Evolutionary conservation across 1,140 invertebrate genomes (phyloP).

Genomic region (Antheraea mylitta): DNA sequence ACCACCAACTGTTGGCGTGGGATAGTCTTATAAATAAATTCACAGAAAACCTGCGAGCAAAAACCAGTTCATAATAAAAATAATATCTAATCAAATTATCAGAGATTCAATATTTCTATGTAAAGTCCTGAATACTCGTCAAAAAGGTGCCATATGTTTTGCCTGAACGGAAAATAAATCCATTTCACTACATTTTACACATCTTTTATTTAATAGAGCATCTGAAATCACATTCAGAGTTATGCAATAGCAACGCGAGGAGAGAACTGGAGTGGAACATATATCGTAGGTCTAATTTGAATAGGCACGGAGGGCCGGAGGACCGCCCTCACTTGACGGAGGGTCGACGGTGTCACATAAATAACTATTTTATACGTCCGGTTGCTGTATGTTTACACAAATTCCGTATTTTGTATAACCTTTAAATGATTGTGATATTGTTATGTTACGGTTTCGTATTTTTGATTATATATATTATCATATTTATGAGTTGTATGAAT

Average conservation of each 20-base stretch:
- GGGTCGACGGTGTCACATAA: slow-evolving; percentile 45
- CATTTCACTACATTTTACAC: slow-evolving; percentile 13
- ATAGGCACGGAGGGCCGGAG: slow-evolving; percentile 37
- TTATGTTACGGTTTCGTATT: not conserved
- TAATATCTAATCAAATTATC: too few relatives aligned
- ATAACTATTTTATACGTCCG: slow-evolving; percentile 48
- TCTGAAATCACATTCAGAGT: slow-evolving; percentile 39
- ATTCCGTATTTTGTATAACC: not conserved
- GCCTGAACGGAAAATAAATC: not conserved
- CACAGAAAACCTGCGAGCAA: too few relatives aligned
- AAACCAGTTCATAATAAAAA: too few relatives aligned
- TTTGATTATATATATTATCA: not conserved
- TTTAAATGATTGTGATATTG: not conserved
- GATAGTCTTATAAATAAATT: too few relatives aligned
- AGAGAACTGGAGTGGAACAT: slow-evolving; percentile 31
- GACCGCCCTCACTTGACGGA: slow-evolving; percentile 33
- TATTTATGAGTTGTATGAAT: not conserved
- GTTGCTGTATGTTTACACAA: slow-evolving; percentile 30
- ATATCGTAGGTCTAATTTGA: slow-evolving; percentile 45
- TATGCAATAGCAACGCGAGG: slow-evolving; percentile 31
- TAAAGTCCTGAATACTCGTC: too few relatives aligned
- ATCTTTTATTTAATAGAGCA: slow-evolving; percentile 36
- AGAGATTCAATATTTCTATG: too few relatives aligned
- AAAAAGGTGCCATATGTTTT: not conserved
- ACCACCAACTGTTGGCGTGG: too few relatives aligned